Evolutionary conservation across 1,140 invertebrate genomes (phyloP), one percentile per base, ranked within the genome.

Genomic region (Diorhabda carinulata): DNA sequence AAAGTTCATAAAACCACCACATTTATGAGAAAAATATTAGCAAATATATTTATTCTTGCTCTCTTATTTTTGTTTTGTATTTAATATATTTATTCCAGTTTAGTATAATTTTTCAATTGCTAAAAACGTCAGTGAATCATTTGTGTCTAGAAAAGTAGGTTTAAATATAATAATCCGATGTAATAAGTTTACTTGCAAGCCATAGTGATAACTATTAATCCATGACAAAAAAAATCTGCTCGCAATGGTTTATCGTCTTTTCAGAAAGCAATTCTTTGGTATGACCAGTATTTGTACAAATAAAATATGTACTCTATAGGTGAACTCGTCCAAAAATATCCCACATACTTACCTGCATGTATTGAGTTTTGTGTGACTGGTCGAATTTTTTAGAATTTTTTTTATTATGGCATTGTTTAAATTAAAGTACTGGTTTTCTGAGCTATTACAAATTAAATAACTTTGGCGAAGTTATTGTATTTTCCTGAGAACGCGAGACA

Each of bases 151-250:
- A 73, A 57, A 71, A 71, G 72, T 75, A 73, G 72, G 73, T 73
- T 73, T 71, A 75, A 65, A 74, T 72, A 74, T 69, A 73, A 70
- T 75, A 75, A 73, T 75, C 73, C 71, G 66, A 75, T 75, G 73
- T 75, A 74, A 67, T 74, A 64, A 64, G 63, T 74, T 74, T 74
- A 73, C 70, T 75, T 73, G 68, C 72, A 70, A 73, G 66, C 73
- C 73, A 75, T 75, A 73, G 69, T 75, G 72, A 75, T 75, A 73
- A 71, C 44, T 63, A 67, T 70, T 70, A 67, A 62, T 60, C 60
- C 58, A 67, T 67, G 65, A 62, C 57, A 62, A 70, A 62, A 61
- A 25, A 70, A 57, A 25, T 63, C 67, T 63, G 67, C 67, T 68
- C 43, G 63, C 63, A 64, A 57, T 64, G 63, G 52, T 64, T 64